Evolutionary conservation across 2,888 invertebrate genomes (phyloP).

Genomic region (Pecten maximus): DNA sequence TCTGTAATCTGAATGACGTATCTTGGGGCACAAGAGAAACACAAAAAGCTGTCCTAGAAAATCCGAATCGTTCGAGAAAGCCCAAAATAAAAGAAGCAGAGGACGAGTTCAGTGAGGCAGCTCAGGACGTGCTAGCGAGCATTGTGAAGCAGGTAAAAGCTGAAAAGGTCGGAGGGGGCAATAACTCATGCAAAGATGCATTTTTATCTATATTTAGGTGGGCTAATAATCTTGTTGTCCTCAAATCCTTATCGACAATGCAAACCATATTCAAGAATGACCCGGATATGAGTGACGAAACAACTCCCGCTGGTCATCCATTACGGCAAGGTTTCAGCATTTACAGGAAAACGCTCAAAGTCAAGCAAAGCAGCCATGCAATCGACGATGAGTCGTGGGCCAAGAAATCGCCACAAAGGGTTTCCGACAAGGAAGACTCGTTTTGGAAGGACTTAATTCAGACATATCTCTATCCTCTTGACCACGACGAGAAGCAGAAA

Average conservation of each 20-base stretch:
- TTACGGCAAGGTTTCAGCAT: slow-evolving; percentile 17
- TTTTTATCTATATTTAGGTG: slow-evolving; percentile 51
- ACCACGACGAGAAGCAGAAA: slow-evolving; percentile 49
- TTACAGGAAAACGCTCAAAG: background rate
- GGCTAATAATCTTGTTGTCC: slow-evolving; percentile 51
- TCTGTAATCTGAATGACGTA: slow-evolving; percentile 95
- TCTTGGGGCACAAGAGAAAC: slow-evolving; percentile 95
- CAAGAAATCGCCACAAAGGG: slow-evolving; percentile 8
- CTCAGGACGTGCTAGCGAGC: slow-evolving; percentile 46
- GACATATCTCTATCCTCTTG: slow-evolving; percentile 83
- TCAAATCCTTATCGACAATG: slow-evolving; percentile 50
- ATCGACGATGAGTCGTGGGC: slow-evolving; percentile 50
- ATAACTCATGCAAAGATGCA: slow-evolving; percentile 43
- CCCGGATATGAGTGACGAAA: slow-evolving; percentile 30
- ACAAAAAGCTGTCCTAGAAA: slow-evolving; percentile 50
- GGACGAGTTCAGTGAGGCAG: slow-evolving; percentile 46
- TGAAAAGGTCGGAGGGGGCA: slow-evolving; percentile 10
- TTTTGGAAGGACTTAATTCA: slow-evolving; percentile 96
- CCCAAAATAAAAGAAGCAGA: slow-evolving; percentile 49
- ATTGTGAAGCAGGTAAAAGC: slow-evolving; percentile 51
- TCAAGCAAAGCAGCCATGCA: background rate
- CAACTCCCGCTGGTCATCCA: background rate
- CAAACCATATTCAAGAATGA: slow-evolving; percentile 46
- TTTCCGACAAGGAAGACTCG: slow-evolving; percentile 87
- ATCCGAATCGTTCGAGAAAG: slow-evolving; percentile 17